These are phyloP conservation scores for Cebidichthys violaceus DNA, from an alignment of 2,113 vertebrate genomes.

Conservation along the genomic window DNA sequence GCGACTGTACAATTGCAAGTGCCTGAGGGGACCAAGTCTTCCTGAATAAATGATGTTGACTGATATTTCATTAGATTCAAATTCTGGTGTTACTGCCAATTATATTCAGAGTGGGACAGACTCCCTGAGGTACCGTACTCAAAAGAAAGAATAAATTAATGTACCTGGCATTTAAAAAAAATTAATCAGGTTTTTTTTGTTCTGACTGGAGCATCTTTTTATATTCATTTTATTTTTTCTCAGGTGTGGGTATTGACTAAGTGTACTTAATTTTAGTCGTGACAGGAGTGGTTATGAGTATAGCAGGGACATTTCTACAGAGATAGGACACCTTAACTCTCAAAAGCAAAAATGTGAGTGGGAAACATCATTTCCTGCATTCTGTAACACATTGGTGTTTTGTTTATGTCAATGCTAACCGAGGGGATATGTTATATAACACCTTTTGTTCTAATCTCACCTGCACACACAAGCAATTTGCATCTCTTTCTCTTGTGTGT, in stretches of 20 bases:
- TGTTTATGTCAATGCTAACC: constrained; percentile 29
- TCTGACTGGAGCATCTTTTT: constrained; percentile 38
- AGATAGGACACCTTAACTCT: constrained; percentile 30
- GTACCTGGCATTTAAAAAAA: constrained; percentile 15
- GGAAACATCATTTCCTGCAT: constrained; percentile 23
- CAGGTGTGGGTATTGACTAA: constrained; percentile 44
- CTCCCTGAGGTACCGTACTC: neutral
- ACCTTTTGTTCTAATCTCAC: constrained; percentile 36
- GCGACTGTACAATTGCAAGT: neutral
- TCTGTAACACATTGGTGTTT: constrained; percentile 24
- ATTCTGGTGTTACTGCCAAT: constrained; percentile 19
- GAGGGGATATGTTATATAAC: constrained; percentile 23
- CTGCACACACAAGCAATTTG: constrained; percentile 48
- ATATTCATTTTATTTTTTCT: constrained; percentile 3
- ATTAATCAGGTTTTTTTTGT: constrained; percentile 44
- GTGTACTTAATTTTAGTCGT: constrained; percentile 36
- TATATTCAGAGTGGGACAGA: constrained; percentile 12
- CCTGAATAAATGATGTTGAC: constrained; percentile 18
- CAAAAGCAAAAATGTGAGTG: constrained; percentile 9
- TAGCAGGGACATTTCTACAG: constrained; percentile 12
- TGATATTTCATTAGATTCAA: constrained; percentile 29
- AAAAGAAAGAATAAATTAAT: constrained; percentile 14
- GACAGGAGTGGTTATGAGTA: constrained; percentile 37
- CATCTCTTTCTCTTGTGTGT: constrained; percentile 24
- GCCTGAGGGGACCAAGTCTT: constrained; percentile 12